Conservation (phyloP, 2,113 vertebrate species). For the Thamnaconus septentrionalis region DNA sequence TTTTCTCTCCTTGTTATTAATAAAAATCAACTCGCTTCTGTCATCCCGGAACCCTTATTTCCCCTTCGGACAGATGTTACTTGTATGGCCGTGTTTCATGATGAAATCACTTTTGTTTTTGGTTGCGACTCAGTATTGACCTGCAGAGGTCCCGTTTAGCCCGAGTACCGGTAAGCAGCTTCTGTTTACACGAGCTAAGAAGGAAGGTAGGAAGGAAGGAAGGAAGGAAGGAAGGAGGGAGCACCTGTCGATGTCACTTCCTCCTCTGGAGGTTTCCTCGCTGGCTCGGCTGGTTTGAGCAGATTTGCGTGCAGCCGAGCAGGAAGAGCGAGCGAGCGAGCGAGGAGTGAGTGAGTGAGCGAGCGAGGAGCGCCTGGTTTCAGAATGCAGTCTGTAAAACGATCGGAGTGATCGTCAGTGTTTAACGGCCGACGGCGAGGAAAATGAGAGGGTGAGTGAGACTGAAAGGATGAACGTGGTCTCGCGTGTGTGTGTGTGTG, state of each 20-base stretch:
- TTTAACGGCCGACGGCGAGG: constrained; percentile 29
- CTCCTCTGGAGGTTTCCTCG: constrained; percentile 62
- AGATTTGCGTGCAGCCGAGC: constrained; percentile 51
- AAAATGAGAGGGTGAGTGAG: constrained; percentile 39
- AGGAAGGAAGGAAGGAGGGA: constrained; percentile 72
- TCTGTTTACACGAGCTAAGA: constrained; percentile 76
- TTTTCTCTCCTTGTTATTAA: constrained; percentile 23
- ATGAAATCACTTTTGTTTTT: constrained; percentile 2
- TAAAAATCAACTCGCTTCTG: constrained; percentile 4
- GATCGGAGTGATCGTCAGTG: constrained; percentile 25
- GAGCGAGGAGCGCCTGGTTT: constrained; percentile 38
- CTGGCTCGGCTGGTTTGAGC: constrained; percentile 54
- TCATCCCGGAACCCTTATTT: background rate
- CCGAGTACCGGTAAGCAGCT: constrained; percentile 36
- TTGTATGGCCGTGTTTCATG: no score
- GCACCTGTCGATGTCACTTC: constrained; percentile 79
- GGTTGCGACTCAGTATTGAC: no score
- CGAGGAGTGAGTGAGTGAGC: constrained; percentile 5
- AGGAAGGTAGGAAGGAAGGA: constrained; percentile 61
- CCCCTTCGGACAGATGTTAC: no score
- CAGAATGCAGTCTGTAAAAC: constrained; percentile 43
- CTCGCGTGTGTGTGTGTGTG: constrained; percentile 27
- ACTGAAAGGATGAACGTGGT: constrained; percentile 46
- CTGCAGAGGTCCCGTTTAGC: background rate
- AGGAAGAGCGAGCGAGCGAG: constrained; percentile 58